A percentile compares a stretch with the other conserved stretches of the same genome.
Evolutionary conservation across 2,113 vertebrate species (phyloP).

Genomic region (Saguinus imperator): DNA sequence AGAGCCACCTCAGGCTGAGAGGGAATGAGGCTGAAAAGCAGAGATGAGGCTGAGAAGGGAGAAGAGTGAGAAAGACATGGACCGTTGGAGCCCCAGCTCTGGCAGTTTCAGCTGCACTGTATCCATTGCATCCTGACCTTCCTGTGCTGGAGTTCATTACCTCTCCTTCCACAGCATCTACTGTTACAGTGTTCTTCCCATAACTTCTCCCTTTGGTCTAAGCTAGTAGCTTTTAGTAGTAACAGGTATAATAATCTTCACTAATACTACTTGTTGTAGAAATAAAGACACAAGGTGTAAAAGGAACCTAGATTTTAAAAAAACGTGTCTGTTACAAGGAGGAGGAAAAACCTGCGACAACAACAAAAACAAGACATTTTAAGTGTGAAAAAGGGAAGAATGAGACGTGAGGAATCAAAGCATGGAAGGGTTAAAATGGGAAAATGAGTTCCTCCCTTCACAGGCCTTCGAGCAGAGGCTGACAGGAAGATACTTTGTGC

Average conservation of each 20-base stretch:
- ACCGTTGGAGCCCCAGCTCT: not conserved
- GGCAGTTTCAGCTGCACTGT: not conserved
- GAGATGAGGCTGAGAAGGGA: not conserved
- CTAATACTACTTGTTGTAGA: not conserved
- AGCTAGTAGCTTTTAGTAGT: not conserved
- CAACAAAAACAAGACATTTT: not conserved
- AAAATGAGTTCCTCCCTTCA: fast-evolving
- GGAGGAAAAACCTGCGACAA: not conserved
- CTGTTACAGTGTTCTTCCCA: fast-evolving
- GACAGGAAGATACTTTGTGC: fast-evolving
- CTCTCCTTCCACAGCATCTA: fast-evolving
- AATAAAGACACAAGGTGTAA: not conserved
- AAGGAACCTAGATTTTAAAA: not conserved
- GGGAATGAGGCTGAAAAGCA: not conserved
- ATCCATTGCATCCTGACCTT: no score
- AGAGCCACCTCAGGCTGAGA: not conserved
- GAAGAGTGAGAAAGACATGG: fast-evolving
- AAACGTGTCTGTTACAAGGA: not conserved
- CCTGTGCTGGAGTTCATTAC: fast-evolving
- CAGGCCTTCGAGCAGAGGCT: not conserved
- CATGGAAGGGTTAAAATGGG: not conserved
- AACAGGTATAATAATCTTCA: not conserved
- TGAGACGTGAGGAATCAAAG: not conserved
- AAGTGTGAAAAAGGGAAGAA: not conserved
- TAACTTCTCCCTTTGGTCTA: not conserved